A percentile compares a stretch with the other conserved stretches of the same genome.
These are phyloP conservation scores for Mormyrus lacerda DNA, from an alignment of 2,113 vertebrate genomes.

Conservation along the genomic window DNA sequence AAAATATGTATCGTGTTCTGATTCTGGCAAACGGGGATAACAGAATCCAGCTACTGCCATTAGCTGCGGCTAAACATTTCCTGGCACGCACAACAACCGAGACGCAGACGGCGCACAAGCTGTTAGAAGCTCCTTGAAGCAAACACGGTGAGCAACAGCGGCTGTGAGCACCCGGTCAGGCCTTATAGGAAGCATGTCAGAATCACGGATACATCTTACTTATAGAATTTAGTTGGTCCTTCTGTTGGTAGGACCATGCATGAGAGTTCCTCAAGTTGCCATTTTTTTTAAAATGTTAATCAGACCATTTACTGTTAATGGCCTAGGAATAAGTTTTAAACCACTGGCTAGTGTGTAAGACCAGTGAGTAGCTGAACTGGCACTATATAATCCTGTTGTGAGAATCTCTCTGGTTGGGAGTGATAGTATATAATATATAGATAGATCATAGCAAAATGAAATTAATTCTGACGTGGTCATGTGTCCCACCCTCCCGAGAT, in stretches of 20 bases:
- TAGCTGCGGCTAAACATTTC: neutral
- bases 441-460: neutral
- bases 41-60: neutral
- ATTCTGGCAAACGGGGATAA: neutral
- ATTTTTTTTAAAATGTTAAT: neutral
- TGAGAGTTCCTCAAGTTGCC: neutral
- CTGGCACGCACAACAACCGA: neutral
- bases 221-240: neutral
- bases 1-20: neutral
- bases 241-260: neutral
- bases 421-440: neutral
- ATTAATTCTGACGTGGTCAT: neutral
- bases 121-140: neutral
- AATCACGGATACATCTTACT: neutral
- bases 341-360: neutral
- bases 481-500: neutral
- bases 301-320: neutral
- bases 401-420: neutral
- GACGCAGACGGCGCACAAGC: neutral
- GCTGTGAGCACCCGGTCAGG: neutral
- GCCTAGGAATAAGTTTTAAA: neutral
- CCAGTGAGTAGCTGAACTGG: neutral
- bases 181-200: neutral
- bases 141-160: neutral
- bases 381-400: neutral